Conservation (phyloP, 2,113 vertebrate genomes). For the Mugil cephalus region DNA sequence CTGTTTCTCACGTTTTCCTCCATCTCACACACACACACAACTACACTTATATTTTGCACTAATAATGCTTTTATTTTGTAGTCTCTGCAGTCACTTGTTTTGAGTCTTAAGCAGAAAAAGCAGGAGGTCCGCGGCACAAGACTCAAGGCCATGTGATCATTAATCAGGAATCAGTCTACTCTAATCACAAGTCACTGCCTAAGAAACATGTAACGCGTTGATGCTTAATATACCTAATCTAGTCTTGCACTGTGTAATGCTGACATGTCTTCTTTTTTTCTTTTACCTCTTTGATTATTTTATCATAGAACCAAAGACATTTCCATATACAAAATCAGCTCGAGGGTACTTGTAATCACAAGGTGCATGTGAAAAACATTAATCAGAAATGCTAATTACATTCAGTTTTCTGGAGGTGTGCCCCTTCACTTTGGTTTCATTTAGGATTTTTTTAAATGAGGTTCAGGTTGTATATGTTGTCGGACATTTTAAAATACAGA, state of each 20-base stretch:
- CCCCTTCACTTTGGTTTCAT: conserved; percentile 33
- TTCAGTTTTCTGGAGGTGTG: conserved; percentile 40
- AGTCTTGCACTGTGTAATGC: conserved; percentile 8
- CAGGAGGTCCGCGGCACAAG: conserved; percentile 3
- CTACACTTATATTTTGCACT: conserved; percentile 9
- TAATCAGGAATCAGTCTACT: conserved; percentile 37
- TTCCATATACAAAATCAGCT: conserved; percentile 56
- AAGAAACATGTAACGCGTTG: conserved; percentile 12
- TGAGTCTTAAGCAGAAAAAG: conserved; percentile 16
- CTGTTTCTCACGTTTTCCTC: conserved; percentile 29
- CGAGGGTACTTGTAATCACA: conserved; percentile 66
- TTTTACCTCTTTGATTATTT: conserved; percentile 44
- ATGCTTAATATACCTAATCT: conserved; percentile 21
- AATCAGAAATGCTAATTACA: conserved; percentile 68
- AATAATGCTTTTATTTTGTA: conserved; percentile 10
- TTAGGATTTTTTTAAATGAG: conserved; percentile 35
- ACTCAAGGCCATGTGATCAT: conserved; percentile 11
- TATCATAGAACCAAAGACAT: conserved; percentile 40
- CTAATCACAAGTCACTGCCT: conserved; percentile 30
- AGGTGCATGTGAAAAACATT: conserved; percentile 58
- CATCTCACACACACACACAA: conserved; percentile 34
- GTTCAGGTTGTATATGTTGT: conserved; percentile 1
- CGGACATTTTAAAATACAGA: not conserved
- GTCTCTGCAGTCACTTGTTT: conserved; percentile 14
- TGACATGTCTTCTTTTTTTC: not conserved